phyloP scores from a whole-genome alignment of 2,888 invertebrate species.

The Bruchidius siliquastri region DNA sequence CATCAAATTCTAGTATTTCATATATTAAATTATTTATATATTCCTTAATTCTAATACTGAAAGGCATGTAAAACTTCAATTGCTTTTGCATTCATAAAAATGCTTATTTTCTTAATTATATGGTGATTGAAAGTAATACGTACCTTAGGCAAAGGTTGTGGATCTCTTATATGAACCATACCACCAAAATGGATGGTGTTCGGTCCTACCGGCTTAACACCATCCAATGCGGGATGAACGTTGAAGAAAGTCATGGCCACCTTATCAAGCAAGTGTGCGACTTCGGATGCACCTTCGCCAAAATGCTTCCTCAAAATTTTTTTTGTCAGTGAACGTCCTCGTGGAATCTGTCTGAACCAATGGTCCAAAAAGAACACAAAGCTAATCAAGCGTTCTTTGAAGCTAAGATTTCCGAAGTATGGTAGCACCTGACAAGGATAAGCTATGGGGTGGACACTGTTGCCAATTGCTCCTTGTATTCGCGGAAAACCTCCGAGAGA shows the following conservation, averaged over 20 bases:
- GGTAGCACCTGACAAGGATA: conserved; percentile 25
- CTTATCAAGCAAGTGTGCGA: conserved; percentile 26
- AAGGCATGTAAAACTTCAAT: too few species aligned
- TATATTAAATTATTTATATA: too few species aligned
- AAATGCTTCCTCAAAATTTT: conserved; percentile 24
- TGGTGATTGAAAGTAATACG: conserved; percentile 11
- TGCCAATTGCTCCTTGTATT: conserved; percentile 22
- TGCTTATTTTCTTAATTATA: too few species aligned
- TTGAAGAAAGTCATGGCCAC: conserved; percentile 36
- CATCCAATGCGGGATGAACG: conserved; percentile 33
- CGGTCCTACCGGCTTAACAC: conserved; percentile 32
- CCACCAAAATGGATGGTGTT: conserved; percentile 35
- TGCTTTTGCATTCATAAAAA: too few species aligned
- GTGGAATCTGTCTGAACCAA: not conserved
- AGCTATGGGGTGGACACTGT: conserved; percentile 22
- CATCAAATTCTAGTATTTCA: too few species aligned
- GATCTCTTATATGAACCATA: conserved; percentile 29
- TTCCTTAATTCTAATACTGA: too few species aligned
- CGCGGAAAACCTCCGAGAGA: conserved; percentile 19
- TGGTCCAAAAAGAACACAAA: conserved; percentile 11
- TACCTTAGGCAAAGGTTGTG: conserved; percentile 30
- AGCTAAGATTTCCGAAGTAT: conserved; percentile 30
- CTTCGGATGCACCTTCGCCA: conserved; percentile 25
- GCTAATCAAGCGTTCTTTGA: conserved; percentile 35
- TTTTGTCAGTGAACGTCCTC: conserved; percentile 6